Conservation (phyloP, 2,888 invertebrate species). For the Melipona beecheii region DNA sequence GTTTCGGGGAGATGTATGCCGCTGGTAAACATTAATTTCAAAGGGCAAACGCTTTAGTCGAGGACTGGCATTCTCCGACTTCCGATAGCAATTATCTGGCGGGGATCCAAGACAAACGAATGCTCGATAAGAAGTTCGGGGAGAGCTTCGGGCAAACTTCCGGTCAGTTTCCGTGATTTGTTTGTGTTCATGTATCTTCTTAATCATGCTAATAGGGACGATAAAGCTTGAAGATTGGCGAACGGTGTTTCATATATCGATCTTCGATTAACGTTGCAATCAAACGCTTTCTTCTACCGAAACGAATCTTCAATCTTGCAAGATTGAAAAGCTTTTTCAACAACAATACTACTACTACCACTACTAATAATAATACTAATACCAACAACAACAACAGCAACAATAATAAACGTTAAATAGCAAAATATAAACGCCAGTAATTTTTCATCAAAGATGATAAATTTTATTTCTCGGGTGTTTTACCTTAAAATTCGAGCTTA, state of each 20-base stretch:
- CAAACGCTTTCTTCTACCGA: neutral
- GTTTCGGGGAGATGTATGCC: neutral
- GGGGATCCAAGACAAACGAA: neutral
- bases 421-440: too few species aligned
- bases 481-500: neutral
- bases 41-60: neutral
- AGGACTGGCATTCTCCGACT: neutral
- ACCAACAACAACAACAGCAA: too few species aligned
- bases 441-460: neutral
- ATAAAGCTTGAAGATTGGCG: neutral
- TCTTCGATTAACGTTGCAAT: neutral
- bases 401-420: too few species aligned
- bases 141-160: neutral
- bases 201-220: neutral
- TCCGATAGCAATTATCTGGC: neutral
- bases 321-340: too few species aligned
- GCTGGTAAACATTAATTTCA: conserved; percentile 2
- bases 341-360: too few species aligned
- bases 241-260: neutral
- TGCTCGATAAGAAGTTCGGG: neutral
- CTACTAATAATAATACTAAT: too few species aligned
- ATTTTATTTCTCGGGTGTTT: neutral
- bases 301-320: too few species aligned
- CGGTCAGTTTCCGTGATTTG: neutral
- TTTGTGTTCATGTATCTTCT: neutral